phyloP scores from a whole-genome alignment of 1,140 invertebrate species.

The Eumaeus atala region DNA sequence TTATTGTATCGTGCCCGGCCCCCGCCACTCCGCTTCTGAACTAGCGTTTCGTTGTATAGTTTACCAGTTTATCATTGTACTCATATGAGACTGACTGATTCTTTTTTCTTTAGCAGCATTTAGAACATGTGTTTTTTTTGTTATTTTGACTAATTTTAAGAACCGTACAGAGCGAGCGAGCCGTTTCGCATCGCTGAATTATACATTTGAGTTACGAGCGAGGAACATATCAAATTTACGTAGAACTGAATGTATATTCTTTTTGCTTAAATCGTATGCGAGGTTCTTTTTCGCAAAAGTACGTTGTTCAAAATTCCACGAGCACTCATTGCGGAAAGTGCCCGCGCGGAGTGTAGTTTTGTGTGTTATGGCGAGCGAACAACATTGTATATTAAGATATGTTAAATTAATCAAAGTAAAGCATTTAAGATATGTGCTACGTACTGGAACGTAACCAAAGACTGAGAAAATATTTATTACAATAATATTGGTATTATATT shows the following conservation, averaged over 20 bases:
- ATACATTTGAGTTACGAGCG: slow-evolving; percentile 43
- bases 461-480: slow-evolving; percentile 67
- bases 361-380: slow-evolving; percentile 29
- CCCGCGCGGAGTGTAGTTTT: not conserved
- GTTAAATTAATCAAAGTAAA: slow-evolving; percentile 35
- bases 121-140: slow-evolving; percentile 56
- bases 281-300: slow-evolving; percentile 68
- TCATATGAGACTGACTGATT: slow-evolving; percentile 60
- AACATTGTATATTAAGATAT: slow-evolving; percentile 40
- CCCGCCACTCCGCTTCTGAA: not conserved
- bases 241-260: slow-evolving; percentile 43
- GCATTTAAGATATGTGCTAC: slow-evolving; percentile 45
- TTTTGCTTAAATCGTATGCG: slow-evolving; percentile 40
- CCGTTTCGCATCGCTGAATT: not conserved
- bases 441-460: slow-evolving; percentile 65
- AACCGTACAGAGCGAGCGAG: slow-evolving; percentile 9
- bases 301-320: slow-evolving; percentile 68
- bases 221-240: slow-evolving; percentile 63
- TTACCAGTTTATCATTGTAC: not conserved
- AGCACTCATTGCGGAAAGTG: not conserved
- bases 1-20: not conserved
- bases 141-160: slow-evolving; percentile 52
- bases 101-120: slow-evolving; percentile 67
- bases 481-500: slow-evolving; percentile 62
- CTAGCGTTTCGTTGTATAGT: not conserved